Evolutionary conservation across 2,888 invertebrate species (phyloP).

Genomic region (Eretmocerus hayati): DNA sequence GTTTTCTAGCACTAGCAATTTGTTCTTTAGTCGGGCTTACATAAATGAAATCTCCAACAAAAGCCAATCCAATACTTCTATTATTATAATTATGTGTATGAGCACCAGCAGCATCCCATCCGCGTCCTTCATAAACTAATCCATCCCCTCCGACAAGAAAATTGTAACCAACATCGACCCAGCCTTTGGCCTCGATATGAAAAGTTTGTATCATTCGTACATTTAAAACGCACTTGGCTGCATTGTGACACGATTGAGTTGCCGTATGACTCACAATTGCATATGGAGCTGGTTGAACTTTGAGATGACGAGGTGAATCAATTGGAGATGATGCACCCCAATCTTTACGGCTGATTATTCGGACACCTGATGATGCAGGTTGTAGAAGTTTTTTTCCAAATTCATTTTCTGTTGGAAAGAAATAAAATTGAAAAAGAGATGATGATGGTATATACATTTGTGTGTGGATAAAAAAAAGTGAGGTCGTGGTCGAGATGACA

Average conservation of each 20-base stretch:
- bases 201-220: conserved; percentile 36
- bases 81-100: conserved; percentile 63
- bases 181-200: conserved; percentile 60
- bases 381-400: conserved; percentile 8
- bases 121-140: conserved; percentile 64
- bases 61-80: conserved; percentile 63
- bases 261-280: conserved; percentile 38
- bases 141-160: conserved; percentile 77
- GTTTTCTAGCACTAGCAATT: conserved; percentile 22
- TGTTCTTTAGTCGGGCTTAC: conserved; percentile 34
- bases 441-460: too few relatives aligned
- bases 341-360: conserved; percentile 53
- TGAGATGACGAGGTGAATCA: conserved; percentile 23
- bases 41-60: conserved; percentile 64
- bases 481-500: too few relatives aligned
- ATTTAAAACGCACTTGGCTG: conserved; percentile 30
- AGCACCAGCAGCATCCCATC: conserved; percentile 67
- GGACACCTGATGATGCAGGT: too few relatives aligned
- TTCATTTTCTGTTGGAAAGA: conserved; percentile 7
- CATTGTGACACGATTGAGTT: conserved; percentile 38
- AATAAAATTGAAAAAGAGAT: too few relatives aligned
- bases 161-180: conserved; percentile 55
- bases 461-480: too few relatives aligned
- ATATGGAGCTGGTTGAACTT: conserved; percentile 34
- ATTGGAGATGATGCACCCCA: conserved; percentile 63